Conservation (phyloP, 2,113 vertebrate species). For the Urocitellus parryii region DNA sequence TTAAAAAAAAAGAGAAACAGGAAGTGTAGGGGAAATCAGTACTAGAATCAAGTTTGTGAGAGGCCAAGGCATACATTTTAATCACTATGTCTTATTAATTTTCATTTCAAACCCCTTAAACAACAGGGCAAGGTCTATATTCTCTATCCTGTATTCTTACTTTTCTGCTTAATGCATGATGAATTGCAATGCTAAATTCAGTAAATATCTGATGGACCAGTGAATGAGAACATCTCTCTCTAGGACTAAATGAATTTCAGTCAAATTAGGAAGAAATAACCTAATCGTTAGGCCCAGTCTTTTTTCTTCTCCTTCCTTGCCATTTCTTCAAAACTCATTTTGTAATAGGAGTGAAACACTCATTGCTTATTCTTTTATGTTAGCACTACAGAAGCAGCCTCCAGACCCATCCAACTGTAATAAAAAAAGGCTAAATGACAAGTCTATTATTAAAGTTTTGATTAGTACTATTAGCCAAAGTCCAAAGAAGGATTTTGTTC, state of each 20-base stretch:
- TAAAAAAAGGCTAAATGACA: constrained; percentile 40
- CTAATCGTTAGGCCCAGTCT: background rate
- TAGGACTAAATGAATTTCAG: background rate
- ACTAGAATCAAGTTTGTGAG: background rate
- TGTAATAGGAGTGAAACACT: background rate
- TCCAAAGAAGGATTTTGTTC: constrained; percentile 58
- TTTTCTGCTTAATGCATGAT: background rate
- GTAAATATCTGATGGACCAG: background rate
- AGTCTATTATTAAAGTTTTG: constrained; percentile 70
- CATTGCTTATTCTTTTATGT: constrained; percentile 40
- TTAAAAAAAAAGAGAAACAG: background rate
- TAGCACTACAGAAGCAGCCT: background rate
- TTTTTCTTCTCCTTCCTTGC: background rate
- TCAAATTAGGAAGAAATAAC: background rate
- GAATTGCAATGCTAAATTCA: background rate
- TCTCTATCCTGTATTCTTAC: background rate
- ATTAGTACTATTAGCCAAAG: background rate
- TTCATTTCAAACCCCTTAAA: background rate
- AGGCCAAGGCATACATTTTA: background rate
- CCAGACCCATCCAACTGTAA: background rate
- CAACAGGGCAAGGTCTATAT: background rate
- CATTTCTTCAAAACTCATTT: background rate
- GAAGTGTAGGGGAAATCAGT: background rate
- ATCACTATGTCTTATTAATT: background rate
- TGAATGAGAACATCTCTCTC: background rate